Base-by-base conservation (phyloP, 2,888 invertebrate genomes). In the Caenorhabditis sp. region DNA sequence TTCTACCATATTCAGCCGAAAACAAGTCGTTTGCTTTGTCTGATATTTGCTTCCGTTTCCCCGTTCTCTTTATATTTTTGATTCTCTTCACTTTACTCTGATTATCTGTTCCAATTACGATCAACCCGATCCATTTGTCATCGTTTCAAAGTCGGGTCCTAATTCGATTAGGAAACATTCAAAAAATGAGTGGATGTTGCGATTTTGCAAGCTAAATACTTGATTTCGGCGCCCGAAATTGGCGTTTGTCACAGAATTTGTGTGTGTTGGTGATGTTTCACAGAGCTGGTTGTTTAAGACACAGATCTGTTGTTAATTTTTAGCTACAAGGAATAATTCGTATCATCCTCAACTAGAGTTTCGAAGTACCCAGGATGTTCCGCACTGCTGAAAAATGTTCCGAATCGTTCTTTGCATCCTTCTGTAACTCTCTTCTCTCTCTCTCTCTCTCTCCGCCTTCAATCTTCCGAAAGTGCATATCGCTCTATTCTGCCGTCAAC, bases 181-280 rank as follows among this genome's bases (percentile, higher is more conserved):
- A 28, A 47, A 20, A 40, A 35, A 70, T 32, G 37, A 40, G 22
- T 32, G 60, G 69, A 61, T 70, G 70, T 70, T 61, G 71, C 71
- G 55, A 71, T 47, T 62, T 32, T 62, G 58, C 58, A 68, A 58
- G 58, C 68, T 44, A 11, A 26, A 40, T 40, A 40, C 47, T 47
- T n/a, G 47, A n/a, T 47, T 47, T 47, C 20, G 1, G 18, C n/a
- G 40, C 6, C 11, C 2, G 18, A 47, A 47, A 47, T 18, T 47
- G 47, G 40, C 18, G 47, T 47, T 47, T 40, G 32, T 32, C 32
- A 9, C 32, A 40, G 40, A 3, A 40, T n/a, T n/a, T n/a, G 5
- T 13, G 40, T 40, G 47, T 47, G 47, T 18, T 47, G 18, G 47
- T 47, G 47, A 47, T 47, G 47, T 47, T 18, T n/a, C 47, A 9